phyloP scores from a whole-genome alignment of 2,113 vertebrate species.

The Nesogale talazaci region DNA sequence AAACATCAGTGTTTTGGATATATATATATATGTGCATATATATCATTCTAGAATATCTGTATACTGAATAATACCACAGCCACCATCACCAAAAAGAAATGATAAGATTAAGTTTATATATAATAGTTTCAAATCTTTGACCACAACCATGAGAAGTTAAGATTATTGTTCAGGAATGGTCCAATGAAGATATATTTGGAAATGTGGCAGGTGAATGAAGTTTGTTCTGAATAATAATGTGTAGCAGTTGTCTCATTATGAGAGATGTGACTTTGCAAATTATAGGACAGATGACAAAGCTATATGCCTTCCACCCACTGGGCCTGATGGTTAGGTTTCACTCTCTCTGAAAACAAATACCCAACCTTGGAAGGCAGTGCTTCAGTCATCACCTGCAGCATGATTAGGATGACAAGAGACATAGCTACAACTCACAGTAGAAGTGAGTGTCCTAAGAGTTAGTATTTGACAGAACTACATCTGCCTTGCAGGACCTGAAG shows the following conservation, averaged over 20 bases:
- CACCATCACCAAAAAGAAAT: background rate
- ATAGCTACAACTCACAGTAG: background rate
- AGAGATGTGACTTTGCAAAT: background rate
- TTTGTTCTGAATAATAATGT: background rate
- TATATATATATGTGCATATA: background rate
- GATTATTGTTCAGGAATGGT: background rate
- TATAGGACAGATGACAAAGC: background rate
- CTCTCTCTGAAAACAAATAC: background rate
- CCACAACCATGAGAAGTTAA: background rate
- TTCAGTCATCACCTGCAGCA: background rate
- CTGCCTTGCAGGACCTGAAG: background rate
- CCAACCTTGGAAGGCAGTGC: background rate
- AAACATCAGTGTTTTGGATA: background rate
- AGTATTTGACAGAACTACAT: background rate
- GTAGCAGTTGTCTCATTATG: background rate
- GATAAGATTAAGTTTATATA: background rate
- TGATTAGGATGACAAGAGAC: background rate
- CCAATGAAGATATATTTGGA: conserved; percentile 2
- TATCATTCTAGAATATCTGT: no score
- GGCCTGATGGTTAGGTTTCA: background rate
- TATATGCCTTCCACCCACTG: no score
- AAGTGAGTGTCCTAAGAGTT: background rate
- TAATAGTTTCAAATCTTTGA: background rate
- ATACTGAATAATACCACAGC: background rate
- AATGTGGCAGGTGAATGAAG: background rate